Percentiles rank a stretch among this genome's conserved stretches.
phyloP scores from a whole-genome alignment of 2,888 invertebrate species.

The Gastrophysa polygoni region DNA sequence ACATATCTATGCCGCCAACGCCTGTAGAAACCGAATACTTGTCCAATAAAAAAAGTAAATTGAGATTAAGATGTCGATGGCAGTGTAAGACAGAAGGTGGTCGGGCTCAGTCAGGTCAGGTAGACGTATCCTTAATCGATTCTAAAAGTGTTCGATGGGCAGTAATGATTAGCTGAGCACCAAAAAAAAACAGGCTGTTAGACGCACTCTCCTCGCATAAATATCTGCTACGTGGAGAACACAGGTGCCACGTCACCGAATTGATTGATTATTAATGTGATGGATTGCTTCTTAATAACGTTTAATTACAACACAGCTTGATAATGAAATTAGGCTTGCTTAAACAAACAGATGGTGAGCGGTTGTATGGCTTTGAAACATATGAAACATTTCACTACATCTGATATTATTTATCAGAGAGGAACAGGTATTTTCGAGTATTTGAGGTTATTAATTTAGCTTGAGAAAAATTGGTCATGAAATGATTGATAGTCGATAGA shows the following conservation, averaged over 20 bases:
- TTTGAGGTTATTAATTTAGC: too few species aligned
- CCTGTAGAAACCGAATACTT: conserved; percentile 16
- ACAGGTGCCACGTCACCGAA: conserved; percentile 42
- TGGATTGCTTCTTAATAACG: conserved; percentile 47
- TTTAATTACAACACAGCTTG: conserved; percentile 40
- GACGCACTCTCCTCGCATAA: conserved; percentile 33
- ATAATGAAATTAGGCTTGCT: conserved; percentile 43
- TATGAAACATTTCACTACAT: too few species aligned
- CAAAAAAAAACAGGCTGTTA: conserved; percentile 46
- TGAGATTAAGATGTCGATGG: conserved; percentile 45
- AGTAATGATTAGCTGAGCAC: conserved; percentile 47
- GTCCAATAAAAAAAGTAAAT: conserved; percentile 31
- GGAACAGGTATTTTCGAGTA: too few species aligned
- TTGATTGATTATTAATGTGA: conserved; percentile 48
- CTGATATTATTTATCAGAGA: too few species aligned
- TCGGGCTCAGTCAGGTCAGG: conserved; percentile 38
- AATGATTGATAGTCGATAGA: too few species aligned
- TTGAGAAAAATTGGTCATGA: too few species aligned
- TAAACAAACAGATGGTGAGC: conserved; percentile 30
- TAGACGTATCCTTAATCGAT: conserved; percentile 49
- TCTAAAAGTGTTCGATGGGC: conserved; percentile 51
- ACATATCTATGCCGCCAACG: conserved; percentile 9
- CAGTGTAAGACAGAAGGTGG: conserved; percentile 48
- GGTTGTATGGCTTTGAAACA: conserved; percentile 6
- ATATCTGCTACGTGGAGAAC: conserved; percentile 15